Evolutionary conservation across 2,113 vertebrate genomes (phyloP).

Genomic region (Macquaria australasica): DNA sequence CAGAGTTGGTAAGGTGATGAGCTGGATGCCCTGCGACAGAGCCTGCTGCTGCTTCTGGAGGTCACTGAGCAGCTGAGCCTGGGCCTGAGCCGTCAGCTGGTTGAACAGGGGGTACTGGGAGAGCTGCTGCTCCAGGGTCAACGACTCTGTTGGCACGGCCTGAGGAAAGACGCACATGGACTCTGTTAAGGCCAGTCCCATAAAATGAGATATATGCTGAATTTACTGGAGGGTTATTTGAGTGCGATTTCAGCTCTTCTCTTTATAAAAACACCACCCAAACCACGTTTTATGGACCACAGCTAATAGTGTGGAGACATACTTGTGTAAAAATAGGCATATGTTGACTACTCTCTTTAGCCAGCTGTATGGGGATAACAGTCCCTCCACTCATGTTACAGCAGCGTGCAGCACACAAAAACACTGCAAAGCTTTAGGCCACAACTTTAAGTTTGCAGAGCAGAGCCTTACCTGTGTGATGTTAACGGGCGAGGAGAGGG

Average conservation of each 20-base stretch:
- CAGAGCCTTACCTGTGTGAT: conserved; percentile 90
- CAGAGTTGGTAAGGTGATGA: conserved; percentile 89
- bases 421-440: background rate
- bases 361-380: background rate
- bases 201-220: background rate
- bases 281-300: background rate
- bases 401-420: background rate
- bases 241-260: background rate
- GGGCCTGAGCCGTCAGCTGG: conserved; percentile 88
- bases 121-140: conserved; percentile 96
- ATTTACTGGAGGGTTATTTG: background rate
- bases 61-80: conserved; percentile 87
- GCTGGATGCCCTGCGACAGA: conserved; percentile 85
- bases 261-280: background rate
- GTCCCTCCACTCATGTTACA: background rate
- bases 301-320: background rate
- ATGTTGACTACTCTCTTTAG: background rate
- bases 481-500: conserved; percentile 86
- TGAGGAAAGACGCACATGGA: conserved; percentile 60
- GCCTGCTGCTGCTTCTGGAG: conserved; percentile 88
- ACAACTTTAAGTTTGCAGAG: no score
- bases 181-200: background rate
- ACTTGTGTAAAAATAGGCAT: background rate
- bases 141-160: conserved; percentile 89
- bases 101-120: conserved; percentile 93